Conservation (phyloP, 1,140 invertebrate species). For the Psix sp. region DNA sequence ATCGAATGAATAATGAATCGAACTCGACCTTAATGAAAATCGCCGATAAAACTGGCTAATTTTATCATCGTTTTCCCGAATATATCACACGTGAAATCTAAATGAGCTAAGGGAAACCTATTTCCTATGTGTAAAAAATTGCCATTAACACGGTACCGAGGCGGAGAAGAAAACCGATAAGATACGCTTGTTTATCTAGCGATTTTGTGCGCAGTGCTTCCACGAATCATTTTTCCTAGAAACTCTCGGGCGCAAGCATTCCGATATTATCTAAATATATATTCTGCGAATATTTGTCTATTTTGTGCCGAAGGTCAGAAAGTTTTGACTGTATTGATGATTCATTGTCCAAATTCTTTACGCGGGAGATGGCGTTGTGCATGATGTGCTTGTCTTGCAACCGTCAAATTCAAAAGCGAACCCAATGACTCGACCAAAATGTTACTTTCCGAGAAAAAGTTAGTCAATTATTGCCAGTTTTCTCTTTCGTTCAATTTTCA, state of each 20-base stretch:
- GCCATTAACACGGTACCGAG: neutral
- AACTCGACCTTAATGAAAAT: too few relatives aligned
- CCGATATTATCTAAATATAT: conserved; percentile 51
- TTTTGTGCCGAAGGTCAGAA: conserved; percentile 35
- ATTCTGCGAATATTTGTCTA: conserved; percentile 52
- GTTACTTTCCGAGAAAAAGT: too few relatives aligned
- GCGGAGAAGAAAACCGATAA: conserved; percentile 15
- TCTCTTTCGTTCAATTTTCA: too few relatives aligned
- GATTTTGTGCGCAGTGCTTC: conserved; percentile 27
- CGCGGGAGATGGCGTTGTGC: neutral
- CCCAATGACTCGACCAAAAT: too few relatives aligned
- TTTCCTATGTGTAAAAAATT: conserved; percentile 1
- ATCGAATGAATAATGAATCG: too few relatives aligned
- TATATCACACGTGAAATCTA: neutral
- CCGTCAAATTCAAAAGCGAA: neutral
- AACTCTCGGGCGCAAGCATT: conserved; percentile 19
- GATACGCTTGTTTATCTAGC: conserved; percentile 31
- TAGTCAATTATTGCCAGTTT: too few relatives aligned
- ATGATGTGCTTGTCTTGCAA: conserved; percentile 16
- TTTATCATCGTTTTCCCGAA: neutral
- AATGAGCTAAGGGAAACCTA: neutral
- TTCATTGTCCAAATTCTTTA: conserved; percentile 7
- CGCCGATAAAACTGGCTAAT: neutral
- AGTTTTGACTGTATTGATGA: conserved; percentile 24
- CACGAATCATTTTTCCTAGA: conserved; percentile 23